A percentile compares a stretch with the other conserved stretches of the same genome.
Evolutionary conservation across 2,797 vertebrate genomes (phyloP).

Genomic region (Miopithecus talapoin): DNA sequence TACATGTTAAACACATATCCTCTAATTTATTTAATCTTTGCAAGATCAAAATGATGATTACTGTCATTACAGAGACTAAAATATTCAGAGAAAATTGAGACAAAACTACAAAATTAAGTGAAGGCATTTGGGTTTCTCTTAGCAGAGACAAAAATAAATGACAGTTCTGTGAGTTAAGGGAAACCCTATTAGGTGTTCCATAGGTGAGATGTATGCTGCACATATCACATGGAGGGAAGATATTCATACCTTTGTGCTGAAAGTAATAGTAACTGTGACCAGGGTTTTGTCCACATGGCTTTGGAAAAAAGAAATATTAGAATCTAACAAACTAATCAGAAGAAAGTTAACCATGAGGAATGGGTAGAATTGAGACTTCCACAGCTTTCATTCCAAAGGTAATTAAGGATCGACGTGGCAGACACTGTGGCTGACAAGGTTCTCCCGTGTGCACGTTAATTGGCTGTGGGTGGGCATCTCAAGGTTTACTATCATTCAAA

Average conservation of each 20-base stretch:
- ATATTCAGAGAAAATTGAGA: not conserved
- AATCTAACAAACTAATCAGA: not conserved
- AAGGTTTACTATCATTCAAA: not conserved
- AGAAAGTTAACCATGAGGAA: not conserved
- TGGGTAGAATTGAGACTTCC: not conserved
- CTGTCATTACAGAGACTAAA: not conserved
- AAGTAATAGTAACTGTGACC: not conserved
- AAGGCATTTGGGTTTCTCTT: not conserved
- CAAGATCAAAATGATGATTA: not conserved
- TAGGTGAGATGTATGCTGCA: not conserved
- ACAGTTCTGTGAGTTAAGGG: not conserved
- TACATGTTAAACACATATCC: not conserved
- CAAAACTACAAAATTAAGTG: not conserved
- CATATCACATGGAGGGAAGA: not conserved
- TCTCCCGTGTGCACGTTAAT: not conserved
- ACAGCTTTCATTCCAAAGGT: not conserved
- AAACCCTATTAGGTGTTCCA: not conserved
- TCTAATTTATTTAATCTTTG: not conserved
- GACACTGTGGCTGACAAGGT: not conserved
- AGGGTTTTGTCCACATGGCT: not conserved
- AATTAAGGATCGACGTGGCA: not conserved
- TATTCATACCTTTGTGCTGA: not conserved
- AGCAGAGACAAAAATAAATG: not conserved
- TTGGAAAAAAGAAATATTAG: not conserved
- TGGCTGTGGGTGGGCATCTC: not conserved